phyloP scores from a whole-genome alignment of 2,113 vertebrate genomes.

The Odobenus rosmarus region DNA sequence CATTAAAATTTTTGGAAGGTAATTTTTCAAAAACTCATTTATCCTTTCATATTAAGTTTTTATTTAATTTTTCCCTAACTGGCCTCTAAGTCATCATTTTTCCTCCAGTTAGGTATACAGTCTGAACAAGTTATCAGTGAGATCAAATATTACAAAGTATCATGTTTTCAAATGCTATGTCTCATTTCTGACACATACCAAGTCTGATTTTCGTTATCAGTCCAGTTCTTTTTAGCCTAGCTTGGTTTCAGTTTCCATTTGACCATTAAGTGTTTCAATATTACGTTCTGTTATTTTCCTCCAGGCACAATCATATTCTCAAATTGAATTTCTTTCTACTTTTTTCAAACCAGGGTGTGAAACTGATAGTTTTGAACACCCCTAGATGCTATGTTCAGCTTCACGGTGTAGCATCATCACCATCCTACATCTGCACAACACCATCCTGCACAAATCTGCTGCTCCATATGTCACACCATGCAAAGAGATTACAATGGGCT shows the following conservation, averaged over 20 bases:
- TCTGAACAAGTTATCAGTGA: neutral
- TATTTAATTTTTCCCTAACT: neutral
- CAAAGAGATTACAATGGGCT: conserved; percentile 72
- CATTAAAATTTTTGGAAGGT: neutral
- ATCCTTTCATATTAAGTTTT: neutral
- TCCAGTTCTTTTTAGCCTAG: neutral
- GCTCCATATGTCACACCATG: conserved; percentile 47
- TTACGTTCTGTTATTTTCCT: conserved; percentile 29
- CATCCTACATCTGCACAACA: conserved; percentile 74
- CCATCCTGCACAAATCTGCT: conserved; percentile 61
- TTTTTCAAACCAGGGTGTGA: neutral
- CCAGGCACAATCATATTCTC: neutral
- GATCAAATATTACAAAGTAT: neutral
- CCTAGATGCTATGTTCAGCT: conserved; percentile 62
- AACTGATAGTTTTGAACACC: conserved; percentile 39
- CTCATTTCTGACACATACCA: neutral
- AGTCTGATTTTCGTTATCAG: conserved; percentile 25
- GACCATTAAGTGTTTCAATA: conserved; percentile 36
- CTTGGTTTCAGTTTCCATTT: conserved; percentile 17
- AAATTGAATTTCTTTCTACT: conserved; percentile 46
- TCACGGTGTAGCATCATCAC: conserved; percentile 59
- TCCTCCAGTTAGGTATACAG: neutral
- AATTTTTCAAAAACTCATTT: neutral
- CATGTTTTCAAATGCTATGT: neutral
- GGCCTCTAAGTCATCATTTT: neutral